Percentiles rank a stretch among this genome's conserved stretches.
Evolutionary conservation across 2,113 vertebrate genomes (phyloP).

Genomic region (Eulacestoma nigropectus): DNA sequence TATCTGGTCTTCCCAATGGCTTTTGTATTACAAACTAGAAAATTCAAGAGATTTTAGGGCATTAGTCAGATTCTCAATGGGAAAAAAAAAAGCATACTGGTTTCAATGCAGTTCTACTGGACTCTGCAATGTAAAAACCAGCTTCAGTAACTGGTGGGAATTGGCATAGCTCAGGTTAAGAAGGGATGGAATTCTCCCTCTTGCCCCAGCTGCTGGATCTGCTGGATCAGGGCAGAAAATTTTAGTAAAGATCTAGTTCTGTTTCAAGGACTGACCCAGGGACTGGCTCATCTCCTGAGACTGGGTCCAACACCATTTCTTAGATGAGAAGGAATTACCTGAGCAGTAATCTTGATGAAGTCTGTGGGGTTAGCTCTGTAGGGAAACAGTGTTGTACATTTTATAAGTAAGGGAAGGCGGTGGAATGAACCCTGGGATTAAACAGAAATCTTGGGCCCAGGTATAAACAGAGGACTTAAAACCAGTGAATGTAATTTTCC

Average conservation of each 20-base stretch:
- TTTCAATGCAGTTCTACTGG: not conserved
- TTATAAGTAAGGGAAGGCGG: not conserved
- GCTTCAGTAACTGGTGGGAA: not conserved
- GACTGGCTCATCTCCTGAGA: not conserved
- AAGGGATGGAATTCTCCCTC: not conserved
- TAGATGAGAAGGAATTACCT: not conserved
- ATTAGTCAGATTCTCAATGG: not conserved
- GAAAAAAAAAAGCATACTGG: not conserved
- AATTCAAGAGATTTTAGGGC: not conserved
- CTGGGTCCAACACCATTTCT: not conserved
- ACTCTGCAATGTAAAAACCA: not conserved
- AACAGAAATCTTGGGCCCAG: not conserved
- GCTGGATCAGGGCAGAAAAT: not conserved
- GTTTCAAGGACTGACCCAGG: not conserved
- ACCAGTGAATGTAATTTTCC: not conserved
- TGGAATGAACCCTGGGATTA: not conserved
- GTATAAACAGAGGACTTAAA: not conserved
- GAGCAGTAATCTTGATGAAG: not conserved
- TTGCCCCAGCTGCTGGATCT: not conserved
- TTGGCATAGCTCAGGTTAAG: not conserved
- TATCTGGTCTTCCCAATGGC: not conserved
- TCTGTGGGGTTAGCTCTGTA: not conserved
- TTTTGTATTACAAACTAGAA: conserved; percentile 3
- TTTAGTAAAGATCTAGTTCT: not conserved
- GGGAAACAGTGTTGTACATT: not conserved